Base-by-base conservation (phyloP, 2,797 vertebrate species). In the Perodicticus potto region DNA sequence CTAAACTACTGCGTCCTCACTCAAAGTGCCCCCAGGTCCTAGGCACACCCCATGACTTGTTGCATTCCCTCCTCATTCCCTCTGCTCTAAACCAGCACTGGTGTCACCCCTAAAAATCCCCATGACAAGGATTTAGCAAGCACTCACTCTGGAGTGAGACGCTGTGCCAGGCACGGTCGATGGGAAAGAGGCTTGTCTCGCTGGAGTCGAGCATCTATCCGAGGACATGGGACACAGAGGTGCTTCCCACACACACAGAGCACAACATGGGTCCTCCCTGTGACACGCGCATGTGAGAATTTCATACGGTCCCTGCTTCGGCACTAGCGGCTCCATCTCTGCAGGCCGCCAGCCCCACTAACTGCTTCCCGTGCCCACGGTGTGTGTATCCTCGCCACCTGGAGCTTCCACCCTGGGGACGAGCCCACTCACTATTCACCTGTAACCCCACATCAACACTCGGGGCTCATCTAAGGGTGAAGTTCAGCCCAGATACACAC, bases 31-130 rank as follows among this genome's bases (percentile, higher is more conserved):
- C 43, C 49, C 25, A 32, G 59, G 43, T 70, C 73, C 57, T 40
- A 19, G 5, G 7, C 7, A 57, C 23, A 27, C 27, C 49, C 61
- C 11, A 65, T 29, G 0, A 59, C 72, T 80, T 74, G 37, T 55
- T 95, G 55, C 22, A 7, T 85, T 78, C 76, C 86, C 61, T 85
- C 81, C 49, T 80, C 11, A 5, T 25, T 49, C 45, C 84, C 72
- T 85, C 85, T 45, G 49, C 29, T 81, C 91, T 73, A 76, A 87
- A 20, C n/a, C 74, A 86, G 45, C 77, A 78, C 67, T 45, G 55
- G 57, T 13, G 17, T 34, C 76, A 78, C 13, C 76, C 22, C 53
- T 53, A 9, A 43, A 2, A 73, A 34, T 14, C 76, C 53, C 72
- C n/a, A 5, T 7, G 37, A n/a, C 74, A 80, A 85, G 86, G 23